Evolutionary conservation across 1,140 invertebrate genomes (phyloP).

Genomic region (Macrotrachela quadricornifera): DNA sequence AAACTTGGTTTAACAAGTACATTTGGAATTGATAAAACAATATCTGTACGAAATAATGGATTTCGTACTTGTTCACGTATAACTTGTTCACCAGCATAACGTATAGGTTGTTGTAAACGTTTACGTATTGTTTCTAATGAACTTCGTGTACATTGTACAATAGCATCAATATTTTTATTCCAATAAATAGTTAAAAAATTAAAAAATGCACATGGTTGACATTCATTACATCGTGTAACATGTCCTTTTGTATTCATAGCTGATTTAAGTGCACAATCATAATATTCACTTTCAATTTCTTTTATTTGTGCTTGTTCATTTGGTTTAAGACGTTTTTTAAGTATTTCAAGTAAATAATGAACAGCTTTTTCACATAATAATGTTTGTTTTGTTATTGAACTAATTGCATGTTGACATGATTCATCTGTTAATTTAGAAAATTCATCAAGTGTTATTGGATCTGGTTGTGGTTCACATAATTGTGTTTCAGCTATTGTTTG

Average conservation of each 20-base stretch:
- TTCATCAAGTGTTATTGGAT: slow-evolving; percentile 60
- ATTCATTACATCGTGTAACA: slow-evolving; percentile 25
- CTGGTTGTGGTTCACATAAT: slow-evolving; percentile 49
- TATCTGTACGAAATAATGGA: slow-evolving; percentile 31
- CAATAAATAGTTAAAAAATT: slow-evolving; percentile 25
- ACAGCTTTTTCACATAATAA: slow-evolving; percentile 62
- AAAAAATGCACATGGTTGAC: slow-evolving; percentile 25
- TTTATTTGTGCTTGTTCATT: slow-evolving; percentile 14
- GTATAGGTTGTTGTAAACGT: slow-evolving; percentile 23
- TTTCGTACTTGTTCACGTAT: slow-evolving; percentile 13
- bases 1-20: slow-evolving; percentile 62
- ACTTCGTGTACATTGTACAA: slow-evolving; percentile 29
- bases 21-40: slow-evolving; percentile 60
- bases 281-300: not conserved
- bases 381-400: slow-evolving; percentile 14
- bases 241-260: slow-evolving; percentile 18
- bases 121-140: slow-evolving; percentile 28
- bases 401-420: slow-evolving; percentile 17
- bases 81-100: slow-evolving; percentile 19
- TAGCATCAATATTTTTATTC: slow-evolving; percentile 28
- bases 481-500: slow-evolving; percentile 59
- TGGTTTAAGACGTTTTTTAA: slow-evolving; percentile 25
- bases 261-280: not conserved
- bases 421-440: slow-evolving; percentile 50
- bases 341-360: slow-evolving; percentile 59